These are phyloP conservation scores for Drosophila leonis DNA, from an alignment of 2,888 invertebrate species.

Conservation along the genomic window DNA sequence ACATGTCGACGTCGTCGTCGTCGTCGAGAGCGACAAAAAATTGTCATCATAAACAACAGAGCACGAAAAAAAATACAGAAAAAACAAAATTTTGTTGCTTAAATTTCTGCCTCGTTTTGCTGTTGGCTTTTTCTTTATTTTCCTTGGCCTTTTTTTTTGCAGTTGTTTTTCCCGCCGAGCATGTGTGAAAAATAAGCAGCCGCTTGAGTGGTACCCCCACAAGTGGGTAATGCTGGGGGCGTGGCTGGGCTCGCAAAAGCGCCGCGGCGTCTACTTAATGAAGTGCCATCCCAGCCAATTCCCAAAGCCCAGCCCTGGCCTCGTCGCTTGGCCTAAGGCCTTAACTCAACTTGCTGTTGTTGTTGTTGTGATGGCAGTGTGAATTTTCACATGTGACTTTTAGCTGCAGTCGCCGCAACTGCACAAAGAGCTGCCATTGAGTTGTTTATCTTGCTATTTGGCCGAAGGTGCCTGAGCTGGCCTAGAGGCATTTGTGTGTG, in stretches of 20 bases:
- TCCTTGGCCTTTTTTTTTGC: slow-evolving; percentile 19
- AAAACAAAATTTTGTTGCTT: slow-evolving; percentile 61
- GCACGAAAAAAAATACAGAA: slow-evolving; percentile 5
- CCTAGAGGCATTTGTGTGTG: not conserved
- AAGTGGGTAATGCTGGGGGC: slow-evolving; percentile 63
- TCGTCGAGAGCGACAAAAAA: slow-evolving; percentile 42
- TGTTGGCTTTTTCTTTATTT: slow-evolving; percentile 23
- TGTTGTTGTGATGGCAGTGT: slow-evolving; percentile 58
- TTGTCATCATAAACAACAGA: slow-evolving; percentile 71
- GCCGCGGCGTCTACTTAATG: slow-evolving; percentile 80
- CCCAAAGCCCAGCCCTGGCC: slow-evolving; percentile 12
- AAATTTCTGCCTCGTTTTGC: slow-evolving; percentile 53
- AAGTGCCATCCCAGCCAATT: slow-evolving; percentile 69
- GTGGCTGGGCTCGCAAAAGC: slow-evolving; percentile 69
- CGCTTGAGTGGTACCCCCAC: slow-evolving; percentile 37
- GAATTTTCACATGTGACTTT: slow-evolving; percentile 73
- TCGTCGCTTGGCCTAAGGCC: slow-evolving; percentile 34
- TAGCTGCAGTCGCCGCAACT: slow-evolving; percentile 36
- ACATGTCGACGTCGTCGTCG: slow-evolving; percentile 77
- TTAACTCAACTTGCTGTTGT: slow-evolving; percentile 33
- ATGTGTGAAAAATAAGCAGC: slow-evolving; percentile 81
- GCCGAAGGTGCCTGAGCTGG: slow-evolving; percentile 30
- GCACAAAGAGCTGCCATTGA: slow-evolving; percentile 39
- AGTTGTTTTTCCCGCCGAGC: slow-evolving; percentile 60
- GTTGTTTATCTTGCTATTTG: slow-evolving; percentile 41